Percentiles rank a stretch among this genome's conserved stretches.
Evolutionary conservation across 2,888 invertebrate genomes (phyloP).

Genomic region (Acrocera orbiculus): DNA sequence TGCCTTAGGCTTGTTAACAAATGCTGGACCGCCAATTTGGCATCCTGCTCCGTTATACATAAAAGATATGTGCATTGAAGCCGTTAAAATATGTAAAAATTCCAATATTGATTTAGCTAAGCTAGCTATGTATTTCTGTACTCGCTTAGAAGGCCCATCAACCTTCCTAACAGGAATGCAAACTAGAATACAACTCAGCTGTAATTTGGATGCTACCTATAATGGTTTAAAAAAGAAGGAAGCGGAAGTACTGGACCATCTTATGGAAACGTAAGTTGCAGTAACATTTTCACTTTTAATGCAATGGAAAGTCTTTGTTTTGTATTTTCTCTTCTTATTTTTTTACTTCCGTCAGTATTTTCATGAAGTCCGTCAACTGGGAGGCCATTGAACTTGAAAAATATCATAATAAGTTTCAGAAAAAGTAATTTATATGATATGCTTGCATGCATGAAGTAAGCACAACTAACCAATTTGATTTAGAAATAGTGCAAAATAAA

Average conservation of each 20-base stretch:
- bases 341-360: constrained; percentile 33
- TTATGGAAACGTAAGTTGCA: constrained; percentile 42
- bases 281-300: neutral
- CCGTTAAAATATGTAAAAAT: constrained; percentile 50
- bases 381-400: constrained; percentile 44
- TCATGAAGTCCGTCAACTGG: constrained; percentile 36
- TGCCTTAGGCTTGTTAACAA: constrained; percentile 61
- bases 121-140: constrained; percentile 48
- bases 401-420: no score
- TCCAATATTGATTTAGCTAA: constrained; percentile 46
- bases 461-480: no score
- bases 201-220: constrained; percentile 44
- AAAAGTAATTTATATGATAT: no score
- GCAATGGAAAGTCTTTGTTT: constrained; percentile 4
- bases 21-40: constrained; percentile 52
- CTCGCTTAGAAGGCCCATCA: constrained; percentile 42
- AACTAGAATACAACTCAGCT: constrained; percentile 39
- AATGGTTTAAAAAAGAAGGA: constrained; percentile 51
- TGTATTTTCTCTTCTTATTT: no score
- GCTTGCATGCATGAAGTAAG: no score
- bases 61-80: constrained; percentile 42
- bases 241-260: constrained; percentile 38
- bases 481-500: no score
- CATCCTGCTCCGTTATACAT: constrained; percentile 50
- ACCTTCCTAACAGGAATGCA: constrained; percentile 66